A percentile compares a stretch with the other conserved stretches of the same genome.
Evolutionary conservation across 2,113 vertebrate species (phyloP).

Genomic region (Dasyornis broadbenti): DNA sequence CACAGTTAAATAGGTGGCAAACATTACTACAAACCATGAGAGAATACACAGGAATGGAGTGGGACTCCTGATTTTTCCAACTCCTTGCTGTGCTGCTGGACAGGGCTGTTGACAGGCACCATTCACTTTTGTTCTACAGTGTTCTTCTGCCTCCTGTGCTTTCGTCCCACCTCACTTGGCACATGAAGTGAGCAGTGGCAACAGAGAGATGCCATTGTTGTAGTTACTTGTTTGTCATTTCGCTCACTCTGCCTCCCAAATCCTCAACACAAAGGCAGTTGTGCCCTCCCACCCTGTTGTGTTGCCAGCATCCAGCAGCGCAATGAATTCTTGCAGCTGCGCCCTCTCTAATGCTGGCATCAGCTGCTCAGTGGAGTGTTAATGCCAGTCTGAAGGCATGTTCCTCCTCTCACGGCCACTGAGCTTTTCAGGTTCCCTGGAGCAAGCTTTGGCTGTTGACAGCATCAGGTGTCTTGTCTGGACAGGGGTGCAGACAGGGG

Average conservation of each 20-base stretch:
- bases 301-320: slow-evolving; percentile 42
- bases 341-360: neutral
- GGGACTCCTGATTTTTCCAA: neutral
- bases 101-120: neutral
- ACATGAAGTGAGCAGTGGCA: neutral
- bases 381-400: slow-evolving; percentile 36
- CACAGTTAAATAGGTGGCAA: neutral
- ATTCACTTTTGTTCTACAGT: neutral
- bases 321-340: slow-evolving; percentile 46
- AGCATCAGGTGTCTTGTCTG: slow-evolving; percentile 1
- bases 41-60: neutral
- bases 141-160: neutral
- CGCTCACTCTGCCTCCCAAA: neutral
- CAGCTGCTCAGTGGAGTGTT: neutral
- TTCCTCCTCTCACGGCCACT: slow-evolving; percentile 5
- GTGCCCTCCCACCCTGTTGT: neutral
- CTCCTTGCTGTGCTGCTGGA: neutral
- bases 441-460: slow-evolving; percentile 18
- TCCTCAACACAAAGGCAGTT: neutral
- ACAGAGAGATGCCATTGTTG: neutral
- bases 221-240: neutral
- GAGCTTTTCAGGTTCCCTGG: slow-evolving; percentile 28
- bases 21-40: neutral
- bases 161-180: neutral
- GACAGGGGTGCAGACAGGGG: neutral